phyloP scores from a whole-genome alignment of 2,888 invertebrate species.

The Cheilosia grossa region DNA sequence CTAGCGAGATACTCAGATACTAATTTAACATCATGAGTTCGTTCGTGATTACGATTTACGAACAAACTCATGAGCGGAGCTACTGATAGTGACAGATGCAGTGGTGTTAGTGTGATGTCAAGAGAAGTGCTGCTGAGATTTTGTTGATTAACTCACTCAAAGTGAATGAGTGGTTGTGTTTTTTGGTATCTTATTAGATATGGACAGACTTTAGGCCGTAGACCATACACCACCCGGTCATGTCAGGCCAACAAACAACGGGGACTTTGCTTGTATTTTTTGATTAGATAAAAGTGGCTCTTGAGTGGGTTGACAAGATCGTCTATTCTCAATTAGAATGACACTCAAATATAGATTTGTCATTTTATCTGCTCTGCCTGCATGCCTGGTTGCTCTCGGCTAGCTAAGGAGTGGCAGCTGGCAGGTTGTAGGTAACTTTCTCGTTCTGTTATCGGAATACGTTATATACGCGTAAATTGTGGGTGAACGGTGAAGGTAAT shows the following conservation, averaged over 20 bases:
- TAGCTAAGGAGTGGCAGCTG: too few relatives aligned
- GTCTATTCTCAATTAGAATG: slow-evolving; percentile 19
- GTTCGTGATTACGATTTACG: background rate
- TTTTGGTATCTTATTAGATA: slow-evolving; percentile 9
- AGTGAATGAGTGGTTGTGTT: slow-evolving; percentile 29
- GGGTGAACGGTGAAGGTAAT: slow-evolving; percentile 4
- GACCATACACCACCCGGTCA: too few relatives aligned
- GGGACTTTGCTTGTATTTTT: slow-evolving; percentile 25
- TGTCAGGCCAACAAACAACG: background rate
- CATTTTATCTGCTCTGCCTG: background rate
- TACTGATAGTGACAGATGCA: background rate
- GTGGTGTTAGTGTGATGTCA: background rate
- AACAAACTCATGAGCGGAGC: slow-evolving; percentile 48
- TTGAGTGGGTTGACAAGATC: slow-evolving; percentile 38
- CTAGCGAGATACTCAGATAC: slow-evolving; percentile 60
- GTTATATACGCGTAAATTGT: background rate
- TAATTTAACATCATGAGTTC: slow-evolving; percentile 20
- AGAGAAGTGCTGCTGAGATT: slow-evolving; percentile 4
- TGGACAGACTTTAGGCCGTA: background rate
- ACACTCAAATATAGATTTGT: slow-evolving; percentile 46
- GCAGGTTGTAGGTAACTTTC: too few relatives aligned
- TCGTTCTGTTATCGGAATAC: too few relatives aligned
- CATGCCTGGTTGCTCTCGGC: too few relatives aligned
- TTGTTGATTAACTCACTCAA: slow-evolving; percentile 46
- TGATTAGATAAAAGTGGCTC: slow-evolving; percentile 62